Evolutionary conservation across 2,797 vertebrate genomes (phyloP).

Genomic region (Hemitrygon akajei): DNA sequence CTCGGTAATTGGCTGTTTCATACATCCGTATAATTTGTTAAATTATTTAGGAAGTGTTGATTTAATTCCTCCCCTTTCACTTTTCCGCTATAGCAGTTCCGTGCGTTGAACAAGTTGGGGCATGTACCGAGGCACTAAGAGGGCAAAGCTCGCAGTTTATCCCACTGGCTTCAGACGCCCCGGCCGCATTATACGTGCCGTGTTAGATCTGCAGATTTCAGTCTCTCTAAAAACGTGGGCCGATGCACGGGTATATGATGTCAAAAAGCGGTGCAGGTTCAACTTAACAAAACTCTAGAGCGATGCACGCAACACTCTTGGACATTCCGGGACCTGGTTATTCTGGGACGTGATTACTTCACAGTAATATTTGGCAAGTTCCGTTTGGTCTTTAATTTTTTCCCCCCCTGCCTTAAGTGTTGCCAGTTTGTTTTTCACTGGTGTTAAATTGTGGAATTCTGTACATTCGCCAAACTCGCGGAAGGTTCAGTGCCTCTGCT

Average conservation of each 20-base stretch:
- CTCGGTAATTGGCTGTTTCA: neutral
- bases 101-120: conserved; percentile 1
- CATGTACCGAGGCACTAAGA: neutral
- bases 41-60: neutral
- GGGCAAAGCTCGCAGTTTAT: neutral
- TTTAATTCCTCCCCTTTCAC: neutral
- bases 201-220: neutral
- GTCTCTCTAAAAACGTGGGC: neutral
- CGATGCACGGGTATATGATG: no score
- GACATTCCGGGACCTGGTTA: no score
- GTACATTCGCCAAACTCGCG: neutral
- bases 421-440: neutral
- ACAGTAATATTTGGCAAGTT: no score
- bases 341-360: neutral
- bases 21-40: no score
- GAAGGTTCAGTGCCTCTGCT: neutral
- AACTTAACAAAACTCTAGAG: neutral
- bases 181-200: neutral
- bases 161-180: neutral
- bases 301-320: neutral
- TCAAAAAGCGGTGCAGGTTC: neutral
- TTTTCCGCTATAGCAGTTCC: neutral
- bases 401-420: neutral
- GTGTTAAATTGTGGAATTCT: neutral
- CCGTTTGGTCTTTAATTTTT: no score